A percentile compares a stretch with the other conserved stretches of the same genome.
Conservation (phyloP, 2,888 invertebrate genomes). For the Empis livida region DNA sequence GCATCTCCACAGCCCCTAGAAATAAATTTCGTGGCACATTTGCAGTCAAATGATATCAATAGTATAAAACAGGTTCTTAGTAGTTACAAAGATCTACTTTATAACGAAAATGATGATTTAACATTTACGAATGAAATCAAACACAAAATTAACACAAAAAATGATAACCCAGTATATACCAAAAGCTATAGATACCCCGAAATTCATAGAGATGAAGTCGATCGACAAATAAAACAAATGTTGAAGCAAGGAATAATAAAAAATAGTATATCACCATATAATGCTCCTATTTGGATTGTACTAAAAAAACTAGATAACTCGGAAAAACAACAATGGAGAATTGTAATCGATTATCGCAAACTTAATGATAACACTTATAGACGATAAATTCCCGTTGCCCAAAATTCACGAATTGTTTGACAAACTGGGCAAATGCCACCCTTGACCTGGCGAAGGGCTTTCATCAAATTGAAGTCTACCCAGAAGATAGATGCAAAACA, state of each 20-base stretch:
- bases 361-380: no score
- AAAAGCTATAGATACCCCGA: conserved; percentile 10
- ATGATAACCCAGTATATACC: conserved; percentile 6
- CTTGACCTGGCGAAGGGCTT: not conserved
- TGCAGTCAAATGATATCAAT: not conserved
- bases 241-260: conserved; percentile 14
- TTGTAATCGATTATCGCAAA: not conserved
- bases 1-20: no score
- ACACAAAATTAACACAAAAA: conserved; percentile 5
- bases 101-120: not conserved
- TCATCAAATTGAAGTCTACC: not conserved
- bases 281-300: not conserved
- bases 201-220: conserved; percentile 10
- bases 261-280: not conserved
- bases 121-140: not conserved
- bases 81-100: not conserved
- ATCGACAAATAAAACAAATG: conserved; percentile 11
- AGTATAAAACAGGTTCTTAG: not conserved
- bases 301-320: not conserved
- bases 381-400: no score
- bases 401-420: no score
- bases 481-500: not conserved
- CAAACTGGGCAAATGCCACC: not conserved
- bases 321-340: not conserved
- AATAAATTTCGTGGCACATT: no score